These are phyloP conservation scores for Hermatobates lingyangjiaoensis DNA, from an alignment of 1,140 invertebrate genomes.

Conservation along the genomic window DNA sequence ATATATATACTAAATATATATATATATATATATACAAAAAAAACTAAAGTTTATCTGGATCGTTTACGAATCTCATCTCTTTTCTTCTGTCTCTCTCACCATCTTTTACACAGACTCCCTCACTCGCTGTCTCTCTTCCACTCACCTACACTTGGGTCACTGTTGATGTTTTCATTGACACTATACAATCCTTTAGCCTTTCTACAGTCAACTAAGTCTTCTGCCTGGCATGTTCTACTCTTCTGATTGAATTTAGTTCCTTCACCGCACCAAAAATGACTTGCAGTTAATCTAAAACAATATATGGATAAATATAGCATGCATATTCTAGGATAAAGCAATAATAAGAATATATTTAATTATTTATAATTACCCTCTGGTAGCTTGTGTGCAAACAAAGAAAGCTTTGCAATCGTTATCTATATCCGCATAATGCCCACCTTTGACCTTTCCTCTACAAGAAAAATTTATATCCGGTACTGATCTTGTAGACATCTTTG, in stretches of 20 bases:
- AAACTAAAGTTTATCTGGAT: too few species aligned
- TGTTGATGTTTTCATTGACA: conserved; percentile 19
- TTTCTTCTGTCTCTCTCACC: too few species aligned
- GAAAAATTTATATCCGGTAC: conserved; percentile 35
- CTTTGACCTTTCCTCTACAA: conserved; percentile 34
- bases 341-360: not conserved
- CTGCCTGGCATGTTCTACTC: conserved; percentile 21
- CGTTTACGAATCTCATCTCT: too few species aligned
- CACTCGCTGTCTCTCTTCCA: too few species aligned
- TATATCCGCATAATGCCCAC: conserved; percentile 38
- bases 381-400: conserved; percentile 23
- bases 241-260: conserved; percentile 25
- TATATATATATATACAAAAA: too few species aligned
- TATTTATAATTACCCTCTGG: not conserved
- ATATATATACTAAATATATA: too few species aligned
- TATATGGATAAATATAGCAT: not conserved
- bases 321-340: not conserved
- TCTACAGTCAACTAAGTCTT: conserved; percentile 20
- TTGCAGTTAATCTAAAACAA: conserved; percentile 19
- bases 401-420: conserved; percentile 32
- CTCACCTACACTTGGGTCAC: too few species aligned
- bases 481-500: too few species aligned
- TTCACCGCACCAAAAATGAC: conserved; percentile 24
- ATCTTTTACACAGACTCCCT: too few species aligned
- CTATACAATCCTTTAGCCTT: conserved; percentile 19